Base-by-base conservation (phyloP, 2,113 vertebrate genomes). In the Tragulus kanchil region DNA sequence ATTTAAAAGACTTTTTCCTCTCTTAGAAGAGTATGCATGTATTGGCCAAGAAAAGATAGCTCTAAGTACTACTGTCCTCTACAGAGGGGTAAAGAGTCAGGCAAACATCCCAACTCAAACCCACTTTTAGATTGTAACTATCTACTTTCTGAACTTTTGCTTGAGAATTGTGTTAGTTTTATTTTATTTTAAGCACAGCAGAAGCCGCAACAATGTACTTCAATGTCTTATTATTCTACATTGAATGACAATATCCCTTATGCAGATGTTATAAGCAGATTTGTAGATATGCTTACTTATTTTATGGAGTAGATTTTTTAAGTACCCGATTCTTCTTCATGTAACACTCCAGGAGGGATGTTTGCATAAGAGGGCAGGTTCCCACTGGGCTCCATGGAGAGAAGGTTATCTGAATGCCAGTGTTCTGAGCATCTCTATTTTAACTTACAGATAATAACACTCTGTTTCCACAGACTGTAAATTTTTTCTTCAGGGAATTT, bases 121-220 rank as follows among this genome's bases (percentile, higher is more conserved):
- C 73, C 54, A 90, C 52, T 81, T 83, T 64, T 21, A 81, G 21
- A 14, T 90, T 19, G 7, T 82, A 67, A 50, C 25, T 86, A 45
- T 25, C 13, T 61, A 17, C 12, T 64, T 59, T 67, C 50, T 85
- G n/a, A 65, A 11, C 67, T 94, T 94, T 36, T 78, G 16, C 71
- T 94, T 81, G 31, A 94, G 16, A 94, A 73, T 52, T 42, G 0
- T 17, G 25, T 73, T 12, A 28, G 23, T 73, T 83, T 94, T 75
- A 73, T 73, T 83, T 94, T 75, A 73, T 61, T 81, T 78, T 94
- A 85, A 86, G 31, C 56, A 83, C 12, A 73, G 64, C 15, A 28
- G 36, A 8, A 85, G 14, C 52, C 42, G 14, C 42, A 83, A 15
- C 21, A 64, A 3, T 77, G n/a, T 79, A n/a, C 28, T 83, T 89